Percentiles rank a stretch among this genome's conserved stretches.
Conservation (phyloP, 2,113 vertebrate genomes). For the Pionites leucogaster region DNA sequence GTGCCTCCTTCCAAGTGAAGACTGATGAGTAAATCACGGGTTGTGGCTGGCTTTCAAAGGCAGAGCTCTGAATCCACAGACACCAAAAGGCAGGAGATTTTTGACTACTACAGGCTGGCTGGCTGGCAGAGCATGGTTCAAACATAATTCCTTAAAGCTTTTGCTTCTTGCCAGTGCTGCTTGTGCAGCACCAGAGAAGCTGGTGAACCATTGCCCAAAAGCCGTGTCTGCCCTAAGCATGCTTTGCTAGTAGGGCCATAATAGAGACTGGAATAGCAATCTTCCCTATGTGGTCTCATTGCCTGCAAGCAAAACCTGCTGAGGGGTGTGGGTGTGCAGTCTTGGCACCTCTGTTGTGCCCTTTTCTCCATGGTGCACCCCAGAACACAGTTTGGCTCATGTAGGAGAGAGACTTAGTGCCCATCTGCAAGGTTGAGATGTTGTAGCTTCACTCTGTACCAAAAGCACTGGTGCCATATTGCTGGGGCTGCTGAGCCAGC, state of each 20-base stretch:
- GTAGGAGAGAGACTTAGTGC: background rate
- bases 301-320: background rate
- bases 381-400: background rate
- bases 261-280: background rate
- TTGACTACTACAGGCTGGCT: background rate
- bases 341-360: accelerated
- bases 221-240: accelerated
- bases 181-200: background rate
- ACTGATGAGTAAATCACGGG: background rate
- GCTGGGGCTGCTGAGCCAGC: background rate
- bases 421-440: background rate
- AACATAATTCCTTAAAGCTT: background rate
- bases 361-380: background rate
- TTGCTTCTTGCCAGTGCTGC: background rate
- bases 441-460: background rate
- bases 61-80: background rate
- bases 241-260: accelerated
- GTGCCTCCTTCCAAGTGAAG: background rate
- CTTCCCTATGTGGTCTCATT: background rate
- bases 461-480: background rate
- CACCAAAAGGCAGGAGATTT: background rate
- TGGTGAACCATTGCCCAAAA: background rate
- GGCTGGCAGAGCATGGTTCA: background rate
- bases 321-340: background rate
- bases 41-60: background rate